Evolutionary conservation across 2,888 invertebrate genomes (phyloP), one percentile per base, ranked within the genome.

Genomic region (Drosophila helvetica): DNA sequence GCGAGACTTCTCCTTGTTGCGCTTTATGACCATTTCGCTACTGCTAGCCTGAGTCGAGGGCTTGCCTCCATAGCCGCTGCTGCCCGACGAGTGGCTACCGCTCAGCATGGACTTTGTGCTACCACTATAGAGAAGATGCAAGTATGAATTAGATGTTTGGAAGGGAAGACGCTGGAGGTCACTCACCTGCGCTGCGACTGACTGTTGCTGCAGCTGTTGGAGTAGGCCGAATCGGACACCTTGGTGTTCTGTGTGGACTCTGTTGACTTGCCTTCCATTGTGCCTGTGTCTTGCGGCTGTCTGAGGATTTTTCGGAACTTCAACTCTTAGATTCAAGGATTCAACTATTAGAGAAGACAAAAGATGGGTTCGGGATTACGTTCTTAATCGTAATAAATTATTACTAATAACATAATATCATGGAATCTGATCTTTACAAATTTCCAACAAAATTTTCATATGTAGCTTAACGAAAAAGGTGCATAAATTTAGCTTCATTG

Each of bases 131-230:
- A 2, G 17, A 1, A 25, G 12, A 48, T 10, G 18, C 15, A n/a
- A n/a, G 33, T 9, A 7, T 12, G 10, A 12, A 18, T 15, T 19
- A 10, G 2, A 2, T 8, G 15, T 46, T 17, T 8, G 30, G 25
- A 12, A 22, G 2, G 19, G n/a, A 4, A 12, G 12, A 10, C 4
- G 9, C 8, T 10, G 60, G 17, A 25, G n/a, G 15, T 10, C 17
- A 90, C 89, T 90, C 89, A 96, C 96, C 96, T 96, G 89, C 95
- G 93, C 88, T 96, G 95, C 0, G 96, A 96, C 89, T 96, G 96
- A 82, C 96, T 96, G 91, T 96, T 96, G 86, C 95, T 95, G 92
- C 95, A 96, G 84, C 96, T 96, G 89, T 95, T 96, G 0, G 96
- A 96, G 90, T 96, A 96, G 10, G 95, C 96, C 1, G 96, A 96